Percentiles rank a stretch among this genome's conserved stretches.
Conservation (phyloP, 2,113 vertebrate species). For the Atrichornis clamosus region DNA sequence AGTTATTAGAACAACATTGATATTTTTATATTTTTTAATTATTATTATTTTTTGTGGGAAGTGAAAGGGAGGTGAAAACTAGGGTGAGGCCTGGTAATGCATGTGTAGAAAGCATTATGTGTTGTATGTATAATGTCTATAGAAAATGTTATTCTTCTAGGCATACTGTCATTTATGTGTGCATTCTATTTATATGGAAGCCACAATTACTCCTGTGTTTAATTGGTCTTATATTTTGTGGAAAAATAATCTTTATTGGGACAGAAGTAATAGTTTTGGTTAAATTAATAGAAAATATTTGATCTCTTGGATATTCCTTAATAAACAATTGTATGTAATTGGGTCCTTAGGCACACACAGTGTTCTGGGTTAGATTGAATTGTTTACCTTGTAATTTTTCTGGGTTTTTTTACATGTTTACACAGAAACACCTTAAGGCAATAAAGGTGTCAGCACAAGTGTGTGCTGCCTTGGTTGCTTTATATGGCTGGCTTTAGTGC, state of each 20-base stretch:
- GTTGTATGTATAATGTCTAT: background rate
- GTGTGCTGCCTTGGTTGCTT: background rate
- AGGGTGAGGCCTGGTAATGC: background rate
- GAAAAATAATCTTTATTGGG: background rate
- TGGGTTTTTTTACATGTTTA: background rate
- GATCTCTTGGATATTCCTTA: background rate
- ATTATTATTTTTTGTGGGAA: background rate
- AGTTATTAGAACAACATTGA: background rate
- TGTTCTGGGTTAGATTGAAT: background rate
- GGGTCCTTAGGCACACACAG: fast-evolving
- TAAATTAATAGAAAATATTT: background rate
- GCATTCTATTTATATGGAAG: background rate
- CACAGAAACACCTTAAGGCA: background rate
- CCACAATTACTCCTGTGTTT: background rate
- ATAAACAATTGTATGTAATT: background rate
- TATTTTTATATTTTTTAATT: background rate
- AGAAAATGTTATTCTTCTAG: background rate
- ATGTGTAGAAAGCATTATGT: fast-evolving
- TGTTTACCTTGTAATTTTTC: background rate
- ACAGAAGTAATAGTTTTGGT: background rate
- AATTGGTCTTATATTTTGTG: background rate
- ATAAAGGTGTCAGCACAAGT: background rate
- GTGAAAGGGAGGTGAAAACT: background rate
- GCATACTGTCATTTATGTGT: background rate
- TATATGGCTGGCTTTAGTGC: background rate